Base-by-base conservation (phyloP, 1,140 invertebrate genomes). In the Armadillidium nasatum region DNA sequence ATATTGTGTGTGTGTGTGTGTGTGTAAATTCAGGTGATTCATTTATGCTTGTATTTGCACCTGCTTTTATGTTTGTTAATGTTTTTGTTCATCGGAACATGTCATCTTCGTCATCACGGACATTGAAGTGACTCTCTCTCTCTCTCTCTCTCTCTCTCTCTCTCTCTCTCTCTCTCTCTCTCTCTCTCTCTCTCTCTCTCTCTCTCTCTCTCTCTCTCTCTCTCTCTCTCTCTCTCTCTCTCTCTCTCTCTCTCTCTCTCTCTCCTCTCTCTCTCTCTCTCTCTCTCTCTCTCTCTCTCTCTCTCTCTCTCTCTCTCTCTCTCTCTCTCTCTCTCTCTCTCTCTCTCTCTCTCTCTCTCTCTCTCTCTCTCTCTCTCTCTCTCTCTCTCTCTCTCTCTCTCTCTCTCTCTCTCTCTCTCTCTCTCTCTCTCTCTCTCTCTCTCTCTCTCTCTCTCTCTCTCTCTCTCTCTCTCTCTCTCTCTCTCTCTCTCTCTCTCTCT, bases 241-340 rank as follows among this genome's bases (percentile, higher is more conserved):
- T 50, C 46, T 50, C 46, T 50, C 46, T 50, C 46, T 50, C 46
- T 50, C 46, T 50, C 46, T 50, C 46, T 50, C 46, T 50, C 46
- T 50, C 46, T 50, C n/a, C 46, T 50, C 46, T 50, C 46, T 50
- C 46, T 72, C 71, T 72, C 44, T 72, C n/a, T 50, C 46, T 19
- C 44, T 44, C 72, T 13, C 13, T 66, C 23, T 33, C 44, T 13
- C 22, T 33, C 72, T 22, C 50, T 19, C 46, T 50, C 23, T 54
- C 44, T 21, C 46, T 33, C 72, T n/a, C 19, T 21, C 19, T 44
- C 46, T 72, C 67, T 69, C 22, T 33, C 19, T 70, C n/a, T 50
- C 46, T 50, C 15, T 50, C 15, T 9, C 15, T 50, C 15, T 15
- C 15, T 15, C 15, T 15, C 15, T 15, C 46, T 50, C 46, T 50